Conservation (phyloP, 2,113 vertebrate species). For the Colius striatus region DNA sequence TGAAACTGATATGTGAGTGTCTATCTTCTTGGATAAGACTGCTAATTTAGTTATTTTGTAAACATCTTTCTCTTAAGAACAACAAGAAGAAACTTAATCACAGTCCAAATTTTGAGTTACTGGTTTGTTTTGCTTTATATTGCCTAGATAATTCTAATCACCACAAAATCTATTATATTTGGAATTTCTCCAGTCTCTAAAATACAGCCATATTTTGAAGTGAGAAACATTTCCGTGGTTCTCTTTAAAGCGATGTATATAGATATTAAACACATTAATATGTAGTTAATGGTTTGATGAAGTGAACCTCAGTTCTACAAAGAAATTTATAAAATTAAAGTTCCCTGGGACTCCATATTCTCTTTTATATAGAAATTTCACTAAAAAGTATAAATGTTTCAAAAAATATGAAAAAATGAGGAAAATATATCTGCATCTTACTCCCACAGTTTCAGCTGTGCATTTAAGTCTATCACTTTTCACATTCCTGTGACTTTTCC, state of each 20-base stretch:
- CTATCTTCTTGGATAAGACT: neutral
- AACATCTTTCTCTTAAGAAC: neutral
- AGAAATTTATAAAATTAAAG: neutral
- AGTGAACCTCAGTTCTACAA: neutral
- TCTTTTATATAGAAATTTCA: neutral
- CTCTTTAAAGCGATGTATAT: neutral
- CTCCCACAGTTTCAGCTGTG: neutral
- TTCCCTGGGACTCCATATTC: neutral
- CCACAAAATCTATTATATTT: neutral
- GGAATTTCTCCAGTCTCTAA: neutral
- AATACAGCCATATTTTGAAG: neutral
- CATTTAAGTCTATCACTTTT: neutral
- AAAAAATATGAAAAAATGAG: neutral
- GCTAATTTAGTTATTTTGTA: neutral
- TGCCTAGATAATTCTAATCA: neutral
- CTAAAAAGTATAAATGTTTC: neutral
- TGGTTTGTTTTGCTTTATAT: neutral
- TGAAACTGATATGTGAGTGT: neutral
- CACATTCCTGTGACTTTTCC: neutral
- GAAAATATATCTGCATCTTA: neutral
- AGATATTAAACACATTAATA: neutral
- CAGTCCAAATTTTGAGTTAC: neutral
- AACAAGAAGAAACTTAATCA: neutral
- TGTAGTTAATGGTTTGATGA: neutral
- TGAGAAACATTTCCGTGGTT: neutral